These are phyloP conservation scores for Epicauta chinensis DNA, from an alignment of 1,140 invertebrate genomes.

Conservation along the genomic window DNA sequence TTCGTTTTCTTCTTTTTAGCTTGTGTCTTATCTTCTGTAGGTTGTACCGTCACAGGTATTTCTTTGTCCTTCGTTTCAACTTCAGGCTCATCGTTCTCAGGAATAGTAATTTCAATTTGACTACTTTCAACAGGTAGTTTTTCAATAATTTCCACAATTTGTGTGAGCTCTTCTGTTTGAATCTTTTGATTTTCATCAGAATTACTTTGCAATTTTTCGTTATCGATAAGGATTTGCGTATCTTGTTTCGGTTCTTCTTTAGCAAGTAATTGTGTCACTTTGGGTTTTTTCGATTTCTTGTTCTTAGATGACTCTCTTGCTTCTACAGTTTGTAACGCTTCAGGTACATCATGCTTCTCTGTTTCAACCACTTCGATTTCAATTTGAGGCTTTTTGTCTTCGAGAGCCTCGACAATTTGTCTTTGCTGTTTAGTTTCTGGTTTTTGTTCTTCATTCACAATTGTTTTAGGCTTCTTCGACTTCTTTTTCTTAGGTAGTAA, in stretches of 20 bases:
- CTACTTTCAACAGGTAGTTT: background rate
- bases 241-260: no score
- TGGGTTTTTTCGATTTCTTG: constrained; percentile 2
- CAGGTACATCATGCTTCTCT: no score
- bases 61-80: background rate
- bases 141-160: background rate
- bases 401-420: no score
- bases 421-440: background rate
- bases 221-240: no score
- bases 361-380: no score
- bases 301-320: background rate
- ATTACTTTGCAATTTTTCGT: background rate
- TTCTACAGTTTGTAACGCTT: background rate
- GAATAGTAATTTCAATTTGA: background rate
- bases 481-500: background rate
- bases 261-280: background rate
- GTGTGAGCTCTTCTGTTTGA: constrained; percentile 1
- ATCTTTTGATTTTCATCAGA: constrained; percentile 10
- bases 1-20: no score
- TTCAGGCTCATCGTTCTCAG: no score
- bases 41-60: background rate
- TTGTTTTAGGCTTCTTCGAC: background rate
- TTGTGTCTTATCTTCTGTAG: no score
- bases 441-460: no score
- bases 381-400: no score